Evolutionary conservation across 2,888 invertebrate genomes (phyloP).

Genomic region (Dioctria linearis): DNA sequence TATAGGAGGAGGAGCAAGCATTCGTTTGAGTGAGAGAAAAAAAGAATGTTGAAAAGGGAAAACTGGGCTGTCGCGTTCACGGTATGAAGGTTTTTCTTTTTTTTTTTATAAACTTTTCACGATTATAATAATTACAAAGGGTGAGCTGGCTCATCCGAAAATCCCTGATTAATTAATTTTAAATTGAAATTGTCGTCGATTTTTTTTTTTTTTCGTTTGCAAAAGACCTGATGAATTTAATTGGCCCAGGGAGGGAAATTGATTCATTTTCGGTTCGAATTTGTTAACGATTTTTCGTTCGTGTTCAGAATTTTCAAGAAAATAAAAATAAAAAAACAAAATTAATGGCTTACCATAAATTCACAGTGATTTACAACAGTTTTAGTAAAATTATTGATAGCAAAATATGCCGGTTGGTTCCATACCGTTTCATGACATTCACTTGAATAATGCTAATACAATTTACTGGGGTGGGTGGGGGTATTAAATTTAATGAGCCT

Average conservation of each 20-base stretch:
- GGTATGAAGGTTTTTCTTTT: background rate
- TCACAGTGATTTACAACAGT: too few species aligned
- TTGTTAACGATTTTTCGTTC: too few species aligned
- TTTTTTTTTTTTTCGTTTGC: background rate
- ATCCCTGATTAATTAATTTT: conserved; percentile 43
- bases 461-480: too few species aligned
- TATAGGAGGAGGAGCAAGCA: background rate
- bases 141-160: conserved; percentile 20
- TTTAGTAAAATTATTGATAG: too few species aligned
- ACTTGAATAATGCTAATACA: too few species aligned
- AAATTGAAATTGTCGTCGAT: conserved; percentile 24
- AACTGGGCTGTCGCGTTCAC: background rate
- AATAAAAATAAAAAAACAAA: too few species aligned
- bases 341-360: too few species aligned
- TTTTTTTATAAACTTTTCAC: conserved; percentile 27
- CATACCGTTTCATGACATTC: too few species aligned
- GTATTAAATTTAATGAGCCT: too few species aligned
- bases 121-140: conserved; percentile 32
- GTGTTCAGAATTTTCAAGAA: too few species aligned
- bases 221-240: conserved; percentile 1
- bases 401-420: too few species aligned
- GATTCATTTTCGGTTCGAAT: too few species aligned
- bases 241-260: background rate
- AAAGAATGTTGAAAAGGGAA: background rate
- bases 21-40: background rate